These are phyloP conservation scores for Cheilosia grossa DNA, from an alignment of 2,888 invertebrate genomes.

Conservation along the genomic window DNA sequence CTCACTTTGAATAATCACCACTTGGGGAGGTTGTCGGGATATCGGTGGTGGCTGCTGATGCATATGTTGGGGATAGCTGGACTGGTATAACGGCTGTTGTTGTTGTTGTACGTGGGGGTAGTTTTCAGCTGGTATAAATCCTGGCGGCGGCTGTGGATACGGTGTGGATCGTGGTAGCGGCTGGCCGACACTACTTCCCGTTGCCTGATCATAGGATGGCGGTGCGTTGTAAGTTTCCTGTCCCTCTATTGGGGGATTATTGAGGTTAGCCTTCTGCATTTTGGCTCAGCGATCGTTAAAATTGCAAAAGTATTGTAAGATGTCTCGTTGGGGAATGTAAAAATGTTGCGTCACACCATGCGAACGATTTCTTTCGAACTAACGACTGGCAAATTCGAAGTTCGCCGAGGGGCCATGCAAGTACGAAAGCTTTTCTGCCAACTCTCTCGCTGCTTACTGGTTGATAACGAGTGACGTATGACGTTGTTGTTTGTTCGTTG, in stretches of 20 bases:
- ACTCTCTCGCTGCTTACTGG: background rate
- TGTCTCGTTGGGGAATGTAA: background rate
- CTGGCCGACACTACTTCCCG: constrained; percentile 43
- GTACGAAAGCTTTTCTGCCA: constrained; percentile 32
- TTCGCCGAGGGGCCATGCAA: background rate
- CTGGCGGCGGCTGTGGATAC: constrained; percentile 66
- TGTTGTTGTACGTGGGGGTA: constrained; percentile 26
- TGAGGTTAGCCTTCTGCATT: constrained; percentile 57
- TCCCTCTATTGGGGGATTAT: constrained; percentile 28
- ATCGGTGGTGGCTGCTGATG: constrained; percentile 18
- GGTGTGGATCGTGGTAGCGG: constrained; percentile 24
- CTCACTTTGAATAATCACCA: constrained; percentile 81
- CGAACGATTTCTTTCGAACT: constrained; percentile 50
- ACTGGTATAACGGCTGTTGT: constrained; percentile 38
- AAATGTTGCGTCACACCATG: background rate
- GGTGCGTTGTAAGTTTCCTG: constrained; percentile 66
- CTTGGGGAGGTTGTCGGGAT: constrained; percentile 70
- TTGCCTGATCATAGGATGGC: constrained; percentile 81
- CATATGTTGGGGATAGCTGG: constrained; percentile 32
- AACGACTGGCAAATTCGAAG: constrained; percentile 22
- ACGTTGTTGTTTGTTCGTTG: too few relatives aligned
- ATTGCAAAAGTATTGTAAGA: background rate
- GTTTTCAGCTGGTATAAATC: constrained; percentile 58
- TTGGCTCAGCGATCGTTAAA: background rate
- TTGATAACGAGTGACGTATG: too few relatives aligned